These are phyloP conservation scores for Microctenopoma steveboyesi DNA, from an alignment of 2,797 vertebrate species.

Conservation along the genomic window DNA sequence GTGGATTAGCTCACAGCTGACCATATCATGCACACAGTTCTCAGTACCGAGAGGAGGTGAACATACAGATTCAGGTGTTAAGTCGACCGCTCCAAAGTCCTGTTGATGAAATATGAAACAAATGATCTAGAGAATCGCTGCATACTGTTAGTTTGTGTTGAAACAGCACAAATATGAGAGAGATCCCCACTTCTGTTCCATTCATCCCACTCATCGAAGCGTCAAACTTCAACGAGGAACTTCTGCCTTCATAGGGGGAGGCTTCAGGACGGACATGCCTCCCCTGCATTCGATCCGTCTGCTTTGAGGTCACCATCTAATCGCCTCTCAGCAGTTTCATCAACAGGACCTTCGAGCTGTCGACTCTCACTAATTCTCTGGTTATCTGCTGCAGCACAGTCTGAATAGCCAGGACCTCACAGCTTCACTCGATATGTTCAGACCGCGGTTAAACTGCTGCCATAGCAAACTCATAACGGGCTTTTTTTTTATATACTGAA, in stretches of 20 bases:
- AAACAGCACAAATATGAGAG: neutral
- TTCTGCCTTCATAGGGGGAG: conserved; percentile 26
- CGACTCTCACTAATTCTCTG: conserved; percentile 39
- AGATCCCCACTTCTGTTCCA: conserved; percentile 6
- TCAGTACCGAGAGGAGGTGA: conserved; percentile 3
- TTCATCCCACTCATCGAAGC: conserved; percentile 17
- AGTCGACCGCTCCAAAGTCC: neutral
- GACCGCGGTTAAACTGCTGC: neutral
- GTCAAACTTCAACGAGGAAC: conserved; percentile 19
- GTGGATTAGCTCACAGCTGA: conserved; percentile 53
- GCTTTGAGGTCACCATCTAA: conserved; percentile 52
- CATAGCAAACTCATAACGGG: neutral
- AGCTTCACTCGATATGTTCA: conserved; percentile 1
- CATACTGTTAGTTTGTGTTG: neutral
- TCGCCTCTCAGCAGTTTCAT: conserved; percentile 56
- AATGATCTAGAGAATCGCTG: neutral
- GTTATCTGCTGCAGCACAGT: conserved; percentile 59
- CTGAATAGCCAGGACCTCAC: conserved; percentile 15
- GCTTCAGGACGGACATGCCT: conserved; percentile 12
- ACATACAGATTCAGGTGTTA: conserved; percentile 2
- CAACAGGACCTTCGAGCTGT: conserved; percentile 41
- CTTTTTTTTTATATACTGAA: conserved; percentile 3
- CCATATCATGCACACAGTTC: conserved; percentile 23
- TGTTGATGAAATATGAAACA: neutral
- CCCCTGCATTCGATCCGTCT: conserved; percentile 12